These are phyloP conservation scores for Epistrophe grossulariae DNA, from an alignment of 2,888 invertebrate species.

Conservation along the genomic window DNA sequence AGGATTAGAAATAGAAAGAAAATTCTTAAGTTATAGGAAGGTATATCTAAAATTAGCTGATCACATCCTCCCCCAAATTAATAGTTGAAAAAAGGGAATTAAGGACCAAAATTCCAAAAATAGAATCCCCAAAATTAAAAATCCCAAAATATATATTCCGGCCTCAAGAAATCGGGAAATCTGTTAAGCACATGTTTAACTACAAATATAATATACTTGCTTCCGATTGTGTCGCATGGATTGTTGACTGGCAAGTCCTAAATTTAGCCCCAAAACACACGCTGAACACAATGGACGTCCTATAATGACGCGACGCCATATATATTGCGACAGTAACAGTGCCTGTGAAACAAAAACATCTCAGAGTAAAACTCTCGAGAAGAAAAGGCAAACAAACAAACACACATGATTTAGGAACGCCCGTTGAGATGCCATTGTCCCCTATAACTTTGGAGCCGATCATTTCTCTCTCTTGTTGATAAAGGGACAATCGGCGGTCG, in stretches of 20 bases:
- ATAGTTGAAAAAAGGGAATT: not conserved
- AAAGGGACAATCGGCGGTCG: slow-evolving; percentile 10
- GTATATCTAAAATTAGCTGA: slow-evolving; percentile 60
- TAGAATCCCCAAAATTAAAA: slow-evolving; percentile 32
- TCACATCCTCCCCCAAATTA: slow-evolving; percentile 54
- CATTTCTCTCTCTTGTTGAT: slow-evolving; percentile 35
- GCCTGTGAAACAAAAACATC: slow-evolving; percentile 44
- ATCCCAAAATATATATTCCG: slow-evolving; percentile 61
- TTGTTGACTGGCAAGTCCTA: slow-evolving; percentile 62
- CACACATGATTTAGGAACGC: slow-evolving; percentile 49
- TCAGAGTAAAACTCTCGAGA: slow-evolving; percentile 40
- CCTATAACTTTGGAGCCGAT: slow-evolving; percentile 48
- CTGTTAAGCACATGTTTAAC: slow-evolving; percentile 75
- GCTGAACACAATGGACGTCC: slow-evolving; percentile 15
- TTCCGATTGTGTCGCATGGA: slow-evolving; percentile 74
- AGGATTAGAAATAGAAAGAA: slow-evolving; percentile 52
- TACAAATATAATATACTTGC: slow-evolving; percentile 41
- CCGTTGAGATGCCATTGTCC: slow-evolving; percentile 71
- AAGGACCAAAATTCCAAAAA: slow-evolving; percentile 37
- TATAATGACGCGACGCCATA: slow-evolving; percentile 34
- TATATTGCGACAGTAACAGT: slow-evolving; percentile 13
- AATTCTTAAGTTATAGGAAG: not conserved
- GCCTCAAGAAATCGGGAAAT: slow-evolving; percentile 68
- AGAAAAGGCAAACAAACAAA: slow-evolving; percentile 43
- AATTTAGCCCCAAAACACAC: slow-evolving; percentile 68